Base-by-base conservation (phyloP, 2,797 vertebrate genomes). In the Amazona ochrocephala region DNA sequence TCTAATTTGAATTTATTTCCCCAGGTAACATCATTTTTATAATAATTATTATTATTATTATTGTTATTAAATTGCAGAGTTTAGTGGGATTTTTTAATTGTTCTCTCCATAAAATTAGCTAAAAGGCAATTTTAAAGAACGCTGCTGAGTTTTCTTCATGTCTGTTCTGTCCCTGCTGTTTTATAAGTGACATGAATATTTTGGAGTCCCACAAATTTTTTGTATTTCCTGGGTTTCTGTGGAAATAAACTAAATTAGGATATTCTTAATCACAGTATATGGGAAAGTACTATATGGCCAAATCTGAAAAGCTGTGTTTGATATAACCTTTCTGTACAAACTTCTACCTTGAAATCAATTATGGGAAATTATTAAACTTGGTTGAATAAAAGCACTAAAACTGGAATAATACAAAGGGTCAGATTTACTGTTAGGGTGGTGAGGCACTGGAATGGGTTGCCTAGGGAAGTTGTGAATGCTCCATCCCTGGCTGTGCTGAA, bases 1-100 rank as follows among this genome's bases (percentile, higher is more conserved):
- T 93, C 39, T 72, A 81, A 94, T 91, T 94, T 94, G 47, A 88
- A 44, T 93, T 84, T 86, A 76, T 79, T 88, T 29, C 29, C 37
- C 16, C 20, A 76, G 50, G 76, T 93, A 92, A 86, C 47, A 50
- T 60, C 10, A 54, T 87, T 84, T 73, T 90, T 85, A 26, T 29
- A 75, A 14, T 60, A 84, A 84, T 84, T 81, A 73, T 89, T 82
- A 75, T 88, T 89, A 29, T 30, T 79, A 19, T 60, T 85, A 92
- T 83, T 84, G 12, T 53, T 88, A 91, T 81, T 79, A 93, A 92
- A 79, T 66, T 76, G 9, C 20, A 67, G 34, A 23, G 1, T 61
- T 88, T 88, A 64, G 34, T 88, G 51, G 18, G 21, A 54, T 75
- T 91, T 91, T 80, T 87, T 39, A 61, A 75, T 19, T 34, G 4